Evolutionary conservation across 2,888 invertebrate genomes (phyloP), one percentile per base, ranked within the genome.

Genomic region (Danaus chrysippus): DNA sequence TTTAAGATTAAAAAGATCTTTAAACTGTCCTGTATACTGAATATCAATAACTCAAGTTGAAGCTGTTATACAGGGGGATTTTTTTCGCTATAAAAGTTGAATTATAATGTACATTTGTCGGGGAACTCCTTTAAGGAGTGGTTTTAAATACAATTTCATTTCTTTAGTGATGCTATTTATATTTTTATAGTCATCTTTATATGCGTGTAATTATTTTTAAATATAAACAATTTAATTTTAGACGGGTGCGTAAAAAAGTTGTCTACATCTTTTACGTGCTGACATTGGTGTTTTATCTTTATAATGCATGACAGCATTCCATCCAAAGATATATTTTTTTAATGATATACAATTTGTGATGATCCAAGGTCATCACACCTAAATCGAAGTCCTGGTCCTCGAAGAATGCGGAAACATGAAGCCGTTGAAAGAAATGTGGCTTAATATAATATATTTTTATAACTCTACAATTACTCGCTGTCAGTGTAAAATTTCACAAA

Each of bases 361-460:
- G 3, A 10, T 49, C 49, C 49, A 17, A 17, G 49, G 49, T 17
- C 10, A 49, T 49, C 17, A 1, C 17, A 17, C 17, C 49, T 49
- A 49, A 49, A 15, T 49, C 6, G 49, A 17, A n/a, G 15, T n/a
- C 13, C n/a, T 17, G 15, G 17, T 17, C 49, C 17, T 15, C 17
- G 17, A 49, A 49, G 49, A 49, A 49, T 17, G 49, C 49, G 49
- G 49, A 49, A 49, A 17, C 11, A 10, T 13, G 13, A 46, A 46
- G 23, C 23, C 8, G 23, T 34, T 34, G 15, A 46, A 46, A 49
- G 15, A 49, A 49, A 9, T 10, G 17, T 17, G 49, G 10, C 10
- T 49, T 49, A 49, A 49, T 49, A 49, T 49, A 34, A 34, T 49
- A 46, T 17, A n/a, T 49, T 49, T 17, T 49, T 17, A 49, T 49